Conservation (phyloP, 2,797 vertebrate genomes). For the Dromococcyx pavoninus region DNA sequence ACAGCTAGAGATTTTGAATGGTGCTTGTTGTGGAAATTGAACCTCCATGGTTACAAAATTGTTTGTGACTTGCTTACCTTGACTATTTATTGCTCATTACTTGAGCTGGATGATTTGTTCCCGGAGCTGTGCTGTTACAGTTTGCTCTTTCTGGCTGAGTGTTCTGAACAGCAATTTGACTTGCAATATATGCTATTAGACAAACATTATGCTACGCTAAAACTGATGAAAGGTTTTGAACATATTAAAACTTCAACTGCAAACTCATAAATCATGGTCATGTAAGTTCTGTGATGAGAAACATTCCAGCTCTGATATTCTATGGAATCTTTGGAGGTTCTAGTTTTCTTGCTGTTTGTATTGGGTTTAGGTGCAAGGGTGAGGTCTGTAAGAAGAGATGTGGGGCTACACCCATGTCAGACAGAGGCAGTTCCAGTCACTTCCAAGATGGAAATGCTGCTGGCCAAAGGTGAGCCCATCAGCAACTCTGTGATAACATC, state of each 20-base stretch:
- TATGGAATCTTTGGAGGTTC: not conserved
- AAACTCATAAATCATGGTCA: not conserved
- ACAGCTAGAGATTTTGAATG: not conserved
- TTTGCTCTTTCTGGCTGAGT: not conserved
- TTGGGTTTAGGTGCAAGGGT: not conserved
- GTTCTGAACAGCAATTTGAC: not conserved
- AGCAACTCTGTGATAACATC: not conserved
- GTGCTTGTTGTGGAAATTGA: not conserved
- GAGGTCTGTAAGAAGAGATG: not conserved
- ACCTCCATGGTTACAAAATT: not conserved
- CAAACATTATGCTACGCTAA: not conserved
- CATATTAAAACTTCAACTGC: not conserved
- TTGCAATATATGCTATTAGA: not conserved
- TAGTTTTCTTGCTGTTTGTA: not conserved
- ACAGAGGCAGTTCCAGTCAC: not conserved
- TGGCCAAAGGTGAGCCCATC: not conserved
- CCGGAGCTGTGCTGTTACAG: rapidly evolving
- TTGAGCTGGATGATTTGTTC: not conserved
- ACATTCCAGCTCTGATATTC: not conserved
- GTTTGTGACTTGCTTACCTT: not conserved
- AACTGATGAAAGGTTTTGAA: not conserved
- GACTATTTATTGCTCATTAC: not conserved
- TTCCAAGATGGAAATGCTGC: not conserved
- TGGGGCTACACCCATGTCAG: rapidly evolving
- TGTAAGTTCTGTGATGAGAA: not conserved